Conservation (phyloP, 2,888 invertebrate species). For the Dynastes grantii region DNA sequence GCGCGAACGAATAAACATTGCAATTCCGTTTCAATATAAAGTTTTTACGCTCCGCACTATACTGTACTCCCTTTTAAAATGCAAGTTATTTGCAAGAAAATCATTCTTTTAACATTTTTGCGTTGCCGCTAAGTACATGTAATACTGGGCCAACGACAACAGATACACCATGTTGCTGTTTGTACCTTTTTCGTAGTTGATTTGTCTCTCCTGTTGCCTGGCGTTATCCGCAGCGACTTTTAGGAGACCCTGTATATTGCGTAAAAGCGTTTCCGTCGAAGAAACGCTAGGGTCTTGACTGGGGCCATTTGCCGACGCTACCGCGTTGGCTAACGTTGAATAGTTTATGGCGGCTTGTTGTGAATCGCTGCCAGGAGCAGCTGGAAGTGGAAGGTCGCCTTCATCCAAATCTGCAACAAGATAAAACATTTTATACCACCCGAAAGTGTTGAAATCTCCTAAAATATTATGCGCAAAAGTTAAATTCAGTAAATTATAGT, state of each 20-base stretch:
- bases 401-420: conserved; percentile 82
- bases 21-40: conserved; percentile 2
- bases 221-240: conserved; percentile 99
- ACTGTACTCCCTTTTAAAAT: background rate
- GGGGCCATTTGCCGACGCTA: conserved; percentile 73
- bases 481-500: too few relatives aligned
- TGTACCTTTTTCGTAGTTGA: conserved; percentile 96
- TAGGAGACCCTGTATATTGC: conserved; percentile 95
- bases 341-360: conserved; percentile 88
- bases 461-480: background rate
- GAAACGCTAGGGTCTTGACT: conserved; percentile 78
- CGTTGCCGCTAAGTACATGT: conserved; percentile 71
- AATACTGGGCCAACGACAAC: conserved; percentile 70
- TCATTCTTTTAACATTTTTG: conserved; percentile 67
- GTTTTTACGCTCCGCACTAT: conserved; percentile 1
- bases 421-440: conserved; percentile 41
- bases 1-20: conserved; percentile 42
- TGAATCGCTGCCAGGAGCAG: conserved; percentile 71
- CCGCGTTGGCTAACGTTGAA: conserved; percentile 81
- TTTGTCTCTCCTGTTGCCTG: conserved; percentile 95
- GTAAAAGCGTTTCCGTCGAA: conserved; percentile 93
- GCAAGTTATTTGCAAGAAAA: background rate
- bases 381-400: conserved; percentile 78
- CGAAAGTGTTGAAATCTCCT: background rate
- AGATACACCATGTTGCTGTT: conserved; percentile 72